Conservation (phyloP, 2,113 vertebrate species). For the Mola mola region DNA sequence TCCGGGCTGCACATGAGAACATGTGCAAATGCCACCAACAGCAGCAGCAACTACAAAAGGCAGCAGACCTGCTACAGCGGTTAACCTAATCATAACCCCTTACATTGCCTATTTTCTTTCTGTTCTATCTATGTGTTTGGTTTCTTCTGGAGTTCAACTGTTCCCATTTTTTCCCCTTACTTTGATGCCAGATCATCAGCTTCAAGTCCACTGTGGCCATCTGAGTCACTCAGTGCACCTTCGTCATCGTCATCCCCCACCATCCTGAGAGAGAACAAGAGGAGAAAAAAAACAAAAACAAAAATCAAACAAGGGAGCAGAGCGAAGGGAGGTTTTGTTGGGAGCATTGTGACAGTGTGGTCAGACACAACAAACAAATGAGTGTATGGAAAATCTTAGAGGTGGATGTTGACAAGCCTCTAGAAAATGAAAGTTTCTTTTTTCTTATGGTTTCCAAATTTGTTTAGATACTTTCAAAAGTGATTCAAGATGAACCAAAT, state of each 20-base stretch:
- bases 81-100: not conserved
- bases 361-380: too few relatives aligned
- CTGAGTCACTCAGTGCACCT: conserved; percentile 90
- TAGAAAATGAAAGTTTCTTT: not conserved
- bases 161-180: conserved; percentile 84
- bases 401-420: not conserved
- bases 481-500: too few relatives aligned
- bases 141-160: too few relatives aligned
- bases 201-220: conserved; percentile 81
- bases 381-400: not conserved
- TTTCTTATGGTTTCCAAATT: conserved; percentile 51
- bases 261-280: conserved; percentile 83
- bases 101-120: not conserved
- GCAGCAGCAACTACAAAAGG: not conserved
- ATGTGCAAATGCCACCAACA: not conserved
- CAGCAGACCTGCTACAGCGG: not conserved
- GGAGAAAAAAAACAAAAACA: conserved; percentile 6
- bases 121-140: not conserved
- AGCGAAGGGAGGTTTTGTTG: not conserved
- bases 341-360: too few relatives aligned
- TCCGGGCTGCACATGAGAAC: not conserved
- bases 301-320: not conserved
- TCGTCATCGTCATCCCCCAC: conserved; percentile 91
- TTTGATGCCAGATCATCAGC: conserved; percentile 90
- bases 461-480: conserved; percentile 9